Evolutionary conservation across 2,797 vertebrate genomes (phyloP).

Genomic region (Menidia menidia): DNA sequence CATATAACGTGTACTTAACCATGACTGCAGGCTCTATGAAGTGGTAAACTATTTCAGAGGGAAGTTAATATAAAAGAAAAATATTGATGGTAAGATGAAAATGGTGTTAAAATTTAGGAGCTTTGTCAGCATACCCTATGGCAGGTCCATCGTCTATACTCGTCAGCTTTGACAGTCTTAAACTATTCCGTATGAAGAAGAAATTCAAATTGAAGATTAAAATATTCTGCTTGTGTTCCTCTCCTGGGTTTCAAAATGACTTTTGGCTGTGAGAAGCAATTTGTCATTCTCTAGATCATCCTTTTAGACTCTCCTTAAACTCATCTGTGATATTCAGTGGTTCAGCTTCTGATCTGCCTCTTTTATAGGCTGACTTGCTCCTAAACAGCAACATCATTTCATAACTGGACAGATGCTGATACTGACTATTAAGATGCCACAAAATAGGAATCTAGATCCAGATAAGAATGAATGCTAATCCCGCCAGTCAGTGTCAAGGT

Average conservation of each 20-base stretch:
- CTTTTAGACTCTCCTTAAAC: constrained; percentile 8
- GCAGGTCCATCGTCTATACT: too few relatives aligned
- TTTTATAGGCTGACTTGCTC: constrained; percentile 36
- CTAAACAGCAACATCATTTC: constrained; percentile 48
- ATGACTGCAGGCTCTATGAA: too few relatives aligned
- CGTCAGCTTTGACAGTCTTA: too few relatives aligned
- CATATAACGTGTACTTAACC: too few relatives aligned
- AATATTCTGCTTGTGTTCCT: not conserved
- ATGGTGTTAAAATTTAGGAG: too few relatives aligned
- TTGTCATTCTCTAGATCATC: not conserved
- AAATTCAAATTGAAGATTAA: too few relatives aligned
- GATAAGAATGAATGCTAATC: constrained; percentile 63
- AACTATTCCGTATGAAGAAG: not conserved
- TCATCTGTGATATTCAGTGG: constrained; percentile 22
- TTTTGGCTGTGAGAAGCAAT: not conserved
- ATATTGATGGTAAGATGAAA: too few relatives aligned
- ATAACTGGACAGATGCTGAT: constrained; percentile 60
- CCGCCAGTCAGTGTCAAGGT: constrained; percentile 59
- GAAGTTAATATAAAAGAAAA: too few relatives aligned
- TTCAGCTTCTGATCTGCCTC: constrained; percentile 16
- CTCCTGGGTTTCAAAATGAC: not conserved
- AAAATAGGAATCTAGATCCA: constrained; percentile 44
- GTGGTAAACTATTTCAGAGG: too few relatives aligned
- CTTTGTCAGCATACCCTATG: too few relatives aligned
- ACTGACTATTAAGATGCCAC: constrained; percentile 55